Evolutionary conservation across 2,888 invertebrate genomes (phyloP), one percentile per base, ranked within the genome.

Genomic region (Sialis fuliginosa): DNA sequence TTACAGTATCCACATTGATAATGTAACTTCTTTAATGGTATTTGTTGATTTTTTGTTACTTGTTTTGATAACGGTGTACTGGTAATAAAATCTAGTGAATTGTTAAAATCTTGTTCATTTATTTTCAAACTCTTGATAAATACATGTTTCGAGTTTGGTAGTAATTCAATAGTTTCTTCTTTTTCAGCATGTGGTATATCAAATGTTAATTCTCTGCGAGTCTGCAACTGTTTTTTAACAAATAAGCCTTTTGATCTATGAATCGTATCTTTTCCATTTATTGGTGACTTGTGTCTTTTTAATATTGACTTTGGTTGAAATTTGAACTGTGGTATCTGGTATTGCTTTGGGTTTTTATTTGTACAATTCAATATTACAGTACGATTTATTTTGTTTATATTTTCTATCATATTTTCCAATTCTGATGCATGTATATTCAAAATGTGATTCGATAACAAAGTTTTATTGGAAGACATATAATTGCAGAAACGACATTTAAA

Each of bases 1-100:
- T 42, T 42, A 31, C 42, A 42, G 31, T 42, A 31, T 6, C 42
- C 42, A 31, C 42, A 42, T 22, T 42, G 42, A 42, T 30, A 42
- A 42, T 42, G 6, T 31, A 30, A 10, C 8, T 42, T 31, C 8
- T 7, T 42, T 12, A 30, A 30, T 42, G 30, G 8, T 22, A 37
- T 6, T 10, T 10, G n/a, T 8, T 12, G n/a, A 10, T 7, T 37
- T 6, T 37, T 10, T 10, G 37, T 10, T 37, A n/a, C 12, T 37
- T 10, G n/a, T 37, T 37, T 37, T 37, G 37, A 37, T 10, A 37
- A 10, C 6, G 37, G 37, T 37, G 37, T 37, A 8, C 37, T 37
- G n/a, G 37, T 37, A 10, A 12, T 12, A 37, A 37, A 37, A 37
- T 37, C 12, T 5, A 12, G 12, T 37, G n/a, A 10, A 10, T 37